Conservation (phyloP, 2,888 invertebrate genomes). For the Diarsia dahlii region DNA sequence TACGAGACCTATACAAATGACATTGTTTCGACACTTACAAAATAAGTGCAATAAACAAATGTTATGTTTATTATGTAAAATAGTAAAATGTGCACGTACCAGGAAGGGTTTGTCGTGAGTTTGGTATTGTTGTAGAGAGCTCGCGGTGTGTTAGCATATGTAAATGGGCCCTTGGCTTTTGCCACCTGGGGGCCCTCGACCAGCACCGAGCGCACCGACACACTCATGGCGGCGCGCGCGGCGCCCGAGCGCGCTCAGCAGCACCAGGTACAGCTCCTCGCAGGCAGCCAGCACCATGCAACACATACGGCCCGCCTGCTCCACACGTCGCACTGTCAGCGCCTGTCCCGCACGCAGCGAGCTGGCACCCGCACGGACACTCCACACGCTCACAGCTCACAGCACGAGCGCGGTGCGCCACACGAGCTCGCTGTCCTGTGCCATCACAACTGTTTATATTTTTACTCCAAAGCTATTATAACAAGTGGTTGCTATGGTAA, state of each 20-base stretch:
- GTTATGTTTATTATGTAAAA: neutral
- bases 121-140: slow-evolving; percentile 91
- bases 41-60: neutral
- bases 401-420: slow-evolving; percentile 32
- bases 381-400: neutral
- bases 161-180: slow-evolving; percentile 86
- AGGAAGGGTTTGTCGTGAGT: slow-evolving; percentile 85
- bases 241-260: slow-evolving; percentile 59
- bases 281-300: slow-evolving; percentile 77
- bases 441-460: slow-evolving; percentile 62
- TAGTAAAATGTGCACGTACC: slow-evolving; percentile 76
- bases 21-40: neutral
- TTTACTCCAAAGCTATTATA: slow-evolving; percentile 51
- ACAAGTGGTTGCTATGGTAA: slow-evolving; percentile 75
- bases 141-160: slow-evolving; percentile 91
- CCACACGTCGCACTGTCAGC: slow-evolving; percentile 25
- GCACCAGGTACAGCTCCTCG: slow-evolving; percentile 77
- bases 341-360: neutral
- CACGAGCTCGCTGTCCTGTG: slow-evolving; percentile 23
- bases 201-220: slow-evolving; percentile 83
- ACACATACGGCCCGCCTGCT: slow-evolving; percentile 74
- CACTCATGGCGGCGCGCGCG: slow-evolving; percentile 75
- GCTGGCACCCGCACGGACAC: slow-evolving; percentile 1
- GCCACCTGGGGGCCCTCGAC: slow-evolving; percentile 84
- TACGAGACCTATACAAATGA: slow-evolving; percentile 6